Percentiles rank a stretch among this genome's conserved stretches.
phyloP scores from a whole-genome alignment of 2,888 invertebrate species.

The Melinaea menophilus region DNA sequence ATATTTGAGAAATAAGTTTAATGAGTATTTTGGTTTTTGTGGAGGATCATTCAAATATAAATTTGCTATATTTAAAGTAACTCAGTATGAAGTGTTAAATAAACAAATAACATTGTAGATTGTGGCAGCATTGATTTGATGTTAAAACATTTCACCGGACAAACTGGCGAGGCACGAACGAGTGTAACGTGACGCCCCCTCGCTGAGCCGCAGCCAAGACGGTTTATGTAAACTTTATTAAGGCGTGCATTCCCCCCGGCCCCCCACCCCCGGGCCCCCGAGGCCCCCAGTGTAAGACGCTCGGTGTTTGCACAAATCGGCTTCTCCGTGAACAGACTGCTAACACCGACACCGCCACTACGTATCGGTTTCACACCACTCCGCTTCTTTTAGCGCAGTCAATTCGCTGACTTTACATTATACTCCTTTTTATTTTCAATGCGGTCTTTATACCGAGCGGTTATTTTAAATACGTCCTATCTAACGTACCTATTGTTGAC shows the following conservation, averaged over 20 bases:
- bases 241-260: slow-evolving; percentile 52
- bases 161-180: slow-evolving; percentile 51
- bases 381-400: slow-evolving; percentile 23
- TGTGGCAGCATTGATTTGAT: slow-evolving; percentile 69
- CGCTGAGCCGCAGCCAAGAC: slow-evolving; percentile 56
- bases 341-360: slow-evolving; percentile 38
- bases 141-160: slow-evolving; percentile 64
- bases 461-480: no score
- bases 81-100: neutral
- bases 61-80: neutral
- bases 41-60: no score
- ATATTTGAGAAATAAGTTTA: no score
- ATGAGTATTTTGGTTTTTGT: no score
- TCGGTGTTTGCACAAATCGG: slow-evolving; percentile 72
- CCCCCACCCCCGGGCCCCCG: slow-evolving; percentile 37
- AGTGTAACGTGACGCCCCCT: slow-evolving; percentile 58
- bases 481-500: no score
- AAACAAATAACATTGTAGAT: slow-evolving; percentile 41
- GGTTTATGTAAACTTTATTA: slow-evolving; percentile 76
- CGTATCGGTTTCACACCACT: slow-evolving; percentile 65
- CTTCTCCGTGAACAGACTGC: slow-evolving; percentile 65
- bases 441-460: neutral
- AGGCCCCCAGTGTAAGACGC: slow-evolving; percentile 61
- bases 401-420: slow-evolving; percentile 11
- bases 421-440: slow-evolving; percentile 10